phyloP scores from a whole-genome alignment of 2,888 invertebrate genomes.

The Eupithecia subumbrata region DNA sequence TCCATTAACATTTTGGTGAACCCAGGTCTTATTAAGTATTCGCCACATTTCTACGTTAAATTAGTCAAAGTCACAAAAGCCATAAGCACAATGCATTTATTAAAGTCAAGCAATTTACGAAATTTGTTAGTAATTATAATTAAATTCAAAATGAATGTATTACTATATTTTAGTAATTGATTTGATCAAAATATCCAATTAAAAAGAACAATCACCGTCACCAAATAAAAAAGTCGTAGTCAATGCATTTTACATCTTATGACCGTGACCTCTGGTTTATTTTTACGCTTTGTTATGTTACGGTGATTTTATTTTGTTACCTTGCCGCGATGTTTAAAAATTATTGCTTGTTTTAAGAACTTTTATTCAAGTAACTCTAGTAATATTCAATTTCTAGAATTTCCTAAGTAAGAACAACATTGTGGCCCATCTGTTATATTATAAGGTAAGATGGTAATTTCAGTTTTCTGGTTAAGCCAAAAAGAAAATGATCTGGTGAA shows the following conservation, averaged over 20 bases:
- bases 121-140: slow-evolving; percentile 2
- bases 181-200: neutral
- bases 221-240: slow-evolving; percentile 1
- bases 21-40: neutral
- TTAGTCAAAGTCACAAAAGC: neutral
- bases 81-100: neutral
- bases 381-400: neutral
- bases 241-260: slow-evolving; percentile 4
- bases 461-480: neutral
- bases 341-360: too few species aligned
- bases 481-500: neutral
- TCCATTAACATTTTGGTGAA: neutral
- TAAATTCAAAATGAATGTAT: neutral
- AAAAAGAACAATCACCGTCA: neutral
- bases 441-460: neutral
- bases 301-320: neutral
- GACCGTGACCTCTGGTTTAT: slow-evolving; percentile 9
- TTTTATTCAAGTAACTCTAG: neutral
- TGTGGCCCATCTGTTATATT: neutral
- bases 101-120: neutral
- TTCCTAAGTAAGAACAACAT: neutral
- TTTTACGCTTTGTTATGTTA: slow-evolving; percentile 1
- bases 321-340: too few species aligned
- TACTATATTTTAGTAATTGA: neutral
- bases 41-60: neutral